A percentile compares a stretch with the other conserved stretches of the same genome.
Evolutionary conservation across 2,113 vertebrate genomes (phyloP).

Genomic region (Cochlearius cochlearius): DNA sequence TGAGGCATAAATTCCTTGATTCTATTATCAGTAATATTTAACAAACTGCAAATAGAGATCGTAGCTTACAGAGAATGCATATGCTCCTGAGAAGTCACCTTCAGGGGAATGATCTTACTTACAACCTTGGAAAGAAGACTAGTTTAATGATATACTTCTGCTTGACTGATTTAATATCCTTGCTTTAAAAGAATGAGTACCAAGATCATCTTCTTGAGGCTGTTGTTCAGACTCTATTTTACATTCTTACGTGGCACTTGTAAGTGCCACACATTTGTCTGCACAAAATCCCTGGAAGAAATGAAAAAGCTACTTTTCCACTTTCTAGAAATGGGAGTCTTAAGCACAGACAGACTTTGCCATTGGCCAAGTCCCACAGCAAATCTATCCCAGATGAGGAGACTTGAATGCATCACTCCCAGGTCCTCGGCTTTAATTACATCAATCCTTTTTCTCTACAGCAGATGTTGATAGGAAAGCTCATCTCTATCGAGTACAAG

Average conservation of each 20-base stretch:
- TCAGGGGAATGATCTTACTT: background rate
- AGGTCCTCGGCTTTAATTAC: background rate
- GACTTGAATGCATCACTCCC: background rate
- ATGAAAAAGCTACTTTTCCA: background rate
- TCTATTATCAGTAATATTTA: background rate
- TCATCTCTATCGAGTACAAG: background rate
- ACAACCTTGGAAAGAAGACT: background rate
- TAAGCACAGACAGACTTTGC: background rate
- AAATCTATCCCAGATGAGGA: background rate
- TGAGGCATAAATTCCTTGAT: background rate
- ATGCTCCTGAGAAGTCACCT: conserved; percentile 17
- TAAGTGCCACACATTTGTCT: background rate
- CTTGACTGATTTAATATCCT: conserved; percentile 38
- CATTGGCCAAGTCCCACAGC: background rate
- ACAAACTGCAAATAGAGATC: background rate
- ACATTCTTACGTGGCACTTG: background rate
- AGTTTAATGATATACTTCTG: conserved; percentile 8
- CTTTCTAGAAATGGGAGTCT: background rate
- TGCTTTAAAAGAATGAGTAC: conserved; percentile 3
- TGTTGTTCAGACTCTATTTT: conserved; percentile 8
- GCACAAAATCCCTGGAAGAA: background rate
- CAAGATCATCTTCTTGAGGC: background rate
- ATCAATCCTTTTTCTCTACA: background rate
- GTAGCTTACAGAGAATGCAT: background rate
- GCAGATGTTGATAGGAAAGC: background rate